A percentile compares a stretch with the other conserved stretches of the same genome.
Evolutionary conservation across 2,797 vertebrate species (phyloP).

Genomic region (Carapus acus): DNA sequence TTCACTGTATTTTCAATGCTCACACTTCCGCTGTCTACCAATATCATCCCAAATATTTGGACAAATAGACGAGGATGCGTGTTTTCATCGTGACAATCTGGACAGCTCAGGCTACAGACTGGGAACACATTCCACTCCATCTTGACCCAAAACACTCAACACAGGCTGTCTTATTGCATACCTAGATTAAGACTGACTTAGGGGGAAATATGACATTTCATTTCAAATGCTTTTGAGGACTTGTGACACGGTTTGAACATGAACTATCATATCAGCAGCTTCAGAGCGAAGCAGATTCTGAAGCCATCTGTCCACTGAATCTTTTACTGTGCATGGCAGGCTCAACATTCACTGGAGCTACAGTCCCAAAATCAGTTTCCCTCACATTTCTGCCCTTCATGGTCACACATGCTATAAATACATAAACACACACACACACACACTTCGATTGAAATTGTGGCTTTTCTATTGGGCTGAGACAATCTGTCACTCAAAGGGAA

Average conservation of each 20-base stretch:
- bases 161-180: neutral
- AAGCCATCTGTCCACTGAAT: slow-evolving; percentile 68
- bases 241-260: slow-evolving; percentile 17
- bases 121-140: neutral
- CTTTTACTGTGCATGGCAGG: slow-evolving; percentile 62
- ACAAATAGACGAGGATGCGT: neutral
- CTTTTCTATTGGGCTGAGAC: slow-evolving; percentile 24
- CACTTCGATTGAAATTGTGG: slow-evolving; percentile 4
- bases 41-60: no score
- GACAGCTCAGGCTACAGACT: neutral
- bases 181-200: neutral
- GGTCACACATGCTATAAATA: slow-evolving; percentile 15
- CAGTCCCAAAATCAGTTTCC: slow-evolving; percentile 29
- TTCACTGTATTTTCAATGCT: neutral
- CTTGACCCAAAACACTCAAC: slow-evolving; percentile 1
- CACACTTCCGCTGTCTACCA: no score
- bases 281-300: slow-evolving; percentile 56
- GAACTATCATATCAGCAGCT: slow-evolving; percentile 23
- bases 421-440: slow-evolving; percentile 6
- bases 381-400: slow-evolving; percentile 18
- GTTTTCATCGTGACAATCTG: neutral
- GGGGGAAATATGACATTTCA: slow-evolving; percentile 12
- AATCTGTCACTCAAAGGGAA: slow-evolving; percentile 33
- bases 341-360: slow-evolving; percentile 35
- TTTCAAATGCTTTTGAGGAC: slow-evolving; percentile 15